Base-by-base conservation (phyloP, 2,797 vertebrate species). In the Chaenodraco wilsoni region DNA sequence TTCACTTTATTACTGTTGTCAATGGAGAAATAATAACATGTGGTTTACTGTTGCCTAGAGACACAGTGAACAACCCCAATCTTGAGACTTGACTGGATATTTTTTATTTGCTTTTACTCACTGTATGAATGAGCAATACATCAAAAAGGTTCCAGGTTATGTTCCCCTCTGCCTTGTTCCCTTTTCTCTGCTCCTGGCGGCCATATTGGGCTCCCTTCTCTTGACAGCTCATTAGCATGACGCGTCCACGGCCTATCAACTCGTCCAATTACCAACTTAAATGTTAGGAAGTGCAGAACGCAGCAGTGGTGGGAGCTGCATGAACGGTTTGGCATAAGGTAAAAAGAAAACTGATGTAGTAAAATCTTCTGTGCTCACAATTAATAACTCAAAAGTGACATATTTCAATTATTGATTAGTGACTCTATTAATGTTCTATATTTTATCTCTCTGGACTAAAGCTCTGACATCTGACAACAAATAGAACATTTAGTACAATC, bases 11-110 rank as follows among this genome's bases (percentile, higher is more conserved):
- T 76, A 70, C 73, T 73, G 77, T 71, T 73, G 77, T 63, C 65
- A 44, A 79, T 73, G 65, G 76, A 86, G 74, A 86, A 87, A 86
- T 79, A 82, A 83, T 60, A 81, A 79, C 70, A 81, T 76, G 83
- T 72, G 73, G 68, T 86, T 57, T 66, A 78, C 62, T 74, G 75
- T 72, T 83, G 65, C 58, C 72, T 75, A 15, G 83, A 87, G 78
- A 84, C 76, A 55, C 52, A 15, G 45, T 8, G 63, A 82, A 81
- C 66, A 72, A 56, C 65, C 72, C 45, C 31, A 44, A 74, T 62
- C 56, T 63, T 45, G 74, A 81, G 72, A 67, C 69, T 65, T 61
- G 64, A 66, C 62, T 45, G 74, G 76, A 41, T 69, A 27, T 50
- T 51, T 72, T 66, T 48, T 68, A 65, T 64, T 13, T 15, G 78